A percentile compares a stretch with the other conserved stretches of the same genome.
phyloP scores from a whole-genome alignment of 2,113 vertebrate genomes.

The Semnornis frantzii region DNA sequence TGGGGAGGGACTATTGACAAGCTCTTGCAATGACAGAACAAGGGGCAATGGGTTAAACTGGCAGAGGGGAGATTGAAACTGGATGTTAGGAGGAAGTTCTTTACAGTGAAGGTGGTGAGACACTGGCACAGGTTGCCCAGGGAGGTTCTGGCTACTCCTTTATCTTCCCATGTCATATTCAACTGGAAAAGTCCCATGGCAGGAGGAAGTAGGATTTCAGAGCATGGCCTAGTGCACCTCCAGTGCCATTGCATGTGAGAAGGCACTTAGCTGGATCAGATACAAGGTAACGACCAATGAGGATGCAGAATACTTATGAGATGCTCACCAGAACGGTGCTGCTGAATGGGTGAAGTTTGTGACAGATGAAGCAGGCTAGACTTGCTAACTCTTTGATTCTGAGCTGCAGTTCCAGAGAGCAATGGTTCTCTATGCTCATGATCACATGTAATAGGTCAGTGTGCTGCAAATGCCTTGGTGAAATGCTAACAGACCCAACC shows the following conservation, averaged over 20 bases:
- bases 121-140: too few species aligned
- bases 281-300: background rate
- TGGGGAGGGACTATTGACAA: too few species aligned
- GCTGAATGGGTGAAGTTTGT: slow-evolving; percentile 15
- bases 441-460: background rate
- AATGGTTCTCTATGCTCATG: background rate
- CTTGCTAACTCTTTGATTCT: background rate
- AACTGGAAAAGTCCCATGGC: background rate
- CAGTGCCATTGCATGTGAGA: background rate
- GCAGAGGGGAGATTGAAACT: too few species aligned
- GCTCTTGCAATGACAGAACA: too few species aligned
- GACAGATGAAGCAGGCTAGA: background rate
- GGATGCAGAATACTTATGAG: background rate
- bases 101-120: too few species aligned
- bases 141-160: too few species aligned
- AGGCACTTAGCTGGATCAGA: background rate
- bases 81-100: too few species aligned
- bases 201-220: slow-evolving; percentile 1
- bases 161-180: background rate
- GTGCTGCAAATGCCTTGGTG: background rate
- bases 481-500: background rate
- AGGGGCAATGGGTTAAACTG: too few species aligned
- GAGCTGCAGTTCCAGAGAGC: background rate
- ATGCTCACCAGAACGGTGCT: background rate
- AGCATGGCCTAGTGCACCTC: background rate